Conservation (phyloP, 2,888 invertebrate species). For the Euplexia lucipara region DNA sequence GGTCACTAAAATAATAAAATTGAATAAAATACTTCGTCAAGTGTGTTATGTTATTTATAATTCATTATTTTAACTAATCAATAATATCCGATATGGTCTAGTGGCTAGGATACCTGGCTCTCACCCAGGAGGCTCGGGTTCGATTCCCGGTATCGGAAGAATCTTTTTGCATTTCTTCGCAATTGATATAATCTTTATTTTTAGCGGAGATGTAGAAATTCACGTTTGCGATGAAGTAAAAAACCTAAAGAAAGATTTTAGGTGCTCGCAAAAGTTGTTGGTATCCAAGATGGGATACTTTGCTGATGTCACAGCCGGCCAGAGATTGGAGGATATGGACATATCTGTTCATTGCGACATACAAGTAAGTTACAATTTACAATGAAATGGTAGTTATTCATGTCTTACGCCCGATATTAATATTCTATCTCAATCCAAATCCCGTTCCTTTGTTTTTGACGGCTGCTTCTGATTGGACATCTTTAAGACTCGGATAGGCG, state of each 20-base stretch:
- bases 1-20: background rate
- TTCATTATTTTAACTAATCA: conserved; percentile 46
- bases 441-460: too few relatives aligned
- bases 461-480: too few relatives aligned
- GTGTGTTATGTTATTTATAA: accelerated
- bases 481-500: too few relatives aligned
- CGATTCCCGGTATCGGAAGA: conserved; percentile 92
- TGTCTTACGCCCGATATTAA: too few relatives aligned
- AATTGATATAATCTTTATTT: conserved; percentile 46
- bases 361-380: conserved; percentile 89
- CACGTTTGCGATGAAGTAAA: conserved; percentile 99
- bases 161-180: conserved; percentile 35
- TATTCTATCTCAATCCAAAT: too few relatives aligned
- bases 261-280: conserved; percentile 96
- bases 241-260: conserved; percentile 96
- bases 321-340: conserved; percentile 97
- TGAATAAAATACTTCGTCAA: too few relatives aligned
- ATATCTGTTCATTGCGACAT: conserved; percentile 99
- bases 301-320: conserved; percentile 96
- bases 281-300: conserved; percentile 99
- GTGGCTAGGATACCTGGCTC: conserved; percentile 94
- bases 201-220: conserved; percentile 96
- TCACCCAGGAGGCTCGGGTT: conserved; percentile 93
- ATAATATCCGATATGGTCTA: conserved; percentile 89
- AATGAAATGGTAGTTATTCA: background rate